phyloP scores from a whole-genome alignment of 2,797 vertebrate genomes.

The Rallus crepitans region DNA sequence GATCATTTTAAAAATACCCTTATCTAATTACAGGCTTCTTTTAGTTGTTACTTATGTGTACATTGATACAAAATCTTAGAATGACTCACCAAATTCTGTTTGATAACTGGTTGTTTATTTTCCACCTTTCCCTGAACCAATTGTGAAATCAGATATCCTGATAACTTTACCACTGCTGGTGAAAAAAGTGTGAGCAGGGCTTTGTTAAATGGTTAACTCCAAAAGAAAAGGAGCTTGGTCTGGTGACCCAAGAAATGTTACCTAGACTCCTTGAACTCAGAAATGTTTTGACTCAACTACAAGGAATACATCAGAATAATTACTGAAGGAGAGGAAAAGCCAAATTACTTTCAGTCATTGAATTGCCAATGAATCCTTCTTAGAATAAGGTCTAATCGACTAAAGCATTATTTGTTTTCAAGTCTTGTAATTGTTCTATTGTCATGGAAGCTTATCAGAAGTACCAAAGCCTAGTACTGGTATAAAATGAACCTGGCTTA shows the following conservation, averaged over 20 bases:
- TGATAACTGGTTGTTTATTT: neutral
- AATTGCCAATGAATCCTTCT: neutral
- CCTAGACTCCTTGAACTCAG: neutral
- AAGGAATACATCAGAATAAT: neutral
- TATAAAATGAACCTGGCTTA: neutral
- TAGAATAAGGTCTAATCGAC: slow-evolving; percentile 12
- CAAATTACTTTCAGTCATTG: neutral
- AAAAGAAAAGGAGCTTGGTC: neutral
- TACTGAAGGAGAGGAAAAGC: neutral
- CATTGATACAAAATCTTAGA: neutral
- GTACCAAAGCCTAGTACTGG: neutral
- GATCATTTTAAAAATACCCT: neutral
- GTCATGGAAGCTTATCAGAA: slow-evolving; percentile 30
- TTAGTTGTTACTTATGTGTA: neutral
- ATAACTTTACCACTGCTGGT: neutral
- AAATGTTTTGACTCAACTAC: neutral
- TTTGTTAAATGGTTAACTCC: neutral
- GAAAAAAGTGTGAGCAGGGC: neutral
- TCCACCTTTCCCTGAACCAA: neutral
- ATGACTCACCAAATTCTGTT: neutral
- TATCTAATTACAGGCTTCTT: neutral
- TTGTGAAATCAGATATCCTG: neutral
- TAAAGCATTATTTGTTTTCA: slow-evolving; percentile 31
- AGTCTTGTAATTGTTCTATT: slow-evolving; percentile 14
- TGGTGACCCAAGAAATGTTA: neutral